These are phyloP conservation scores for Cyanoramphus novaezelandiae DNA, from an alignment of 2,113 vertebrate species.

Conservation along the genomic window DNA sequence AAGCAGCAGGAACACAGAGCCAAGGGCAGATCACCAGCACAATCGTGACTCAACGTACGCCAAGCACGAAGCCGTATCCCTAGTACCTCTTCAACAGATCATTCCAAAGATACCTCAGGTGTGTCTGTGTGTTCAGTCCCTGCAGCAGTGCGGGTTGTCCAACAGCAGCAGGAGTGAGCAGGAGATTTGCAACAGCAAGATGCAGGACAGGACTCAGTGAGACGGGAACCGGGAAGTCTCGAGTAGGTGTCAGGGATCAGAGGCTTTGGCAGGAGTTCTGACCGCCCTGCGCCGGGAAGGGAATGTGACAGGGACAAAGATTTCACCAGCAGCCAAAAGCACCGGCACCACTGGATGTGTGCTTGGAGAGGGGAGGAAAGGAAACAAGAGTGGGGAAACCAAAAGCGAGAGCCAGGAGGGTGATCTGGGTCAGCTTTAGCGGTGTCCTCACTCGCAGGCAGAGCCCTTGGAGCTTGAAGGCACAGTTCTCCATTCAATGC, in stretches of 20 bases:
- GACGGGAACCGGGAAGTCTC: neutral
- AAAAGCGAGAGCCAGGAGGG: neutral
- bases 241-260: neutral
- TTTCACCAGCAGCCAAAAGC: neutral
- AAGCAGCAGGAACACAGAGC: neutral
- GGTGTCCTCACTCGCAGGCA: neutral
- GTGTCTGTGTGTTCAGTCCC: neutral
- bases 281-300: rapidly evolving
- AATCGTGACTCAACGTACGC: neutral
- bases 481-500: neutral
- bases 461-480: neutral
- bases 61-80: neutral
- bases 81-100: neutral
- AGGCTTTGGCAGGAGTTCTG: neutral
- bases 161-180: neutral
- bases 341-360: rapidly evolving
- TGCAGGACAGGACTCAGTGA: neutral
- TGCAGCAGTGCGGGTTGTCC: rapidly evolving
- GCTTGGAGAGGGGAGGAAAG: neutral
- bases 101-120: neutral
- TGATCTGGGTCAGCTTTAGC: neutral
- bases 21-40: neutral
- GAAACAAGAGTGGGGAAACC: neutral
- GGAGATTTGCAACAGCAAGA: neutral
- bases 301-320: neutral